These are phyloP conservation scores for Eulemur albifrons DNA, from an alignment of 2,797 vertebrate genomes.

Conservation along the genomic window DNA sequence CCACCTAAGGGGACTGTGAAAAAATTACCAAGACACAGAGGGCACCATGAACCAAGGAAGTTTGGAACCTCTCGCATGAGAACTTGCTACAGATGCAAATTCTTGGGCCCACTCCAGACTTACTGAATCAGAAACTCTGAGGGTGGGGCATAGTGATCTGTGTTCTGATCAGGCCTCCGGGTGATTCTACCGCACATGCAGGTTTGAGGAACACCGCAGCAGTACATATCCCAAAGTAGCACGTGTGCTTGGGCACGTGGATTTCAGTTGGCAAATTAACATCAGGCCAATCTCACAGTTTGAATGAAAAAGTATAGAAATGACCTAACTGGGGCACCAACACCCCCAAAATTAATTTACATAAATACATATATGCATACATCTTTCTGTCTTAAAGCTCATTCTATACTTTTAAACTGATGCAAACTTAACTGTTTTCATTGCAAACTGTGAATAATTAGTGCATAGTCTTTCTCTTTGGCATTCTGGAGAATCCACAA, in stretches of 20 bases:
- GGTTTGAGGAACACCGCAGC: not conserved
- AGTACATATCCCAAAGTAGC: not conserved
- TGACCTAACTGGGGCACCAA: not conserved
- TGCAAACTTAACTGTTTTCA: not conserved
- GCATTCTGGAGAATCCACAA: not conserved
- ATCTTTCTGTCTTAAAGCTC: not conserved
- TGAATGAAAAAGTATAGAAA: not conserved
- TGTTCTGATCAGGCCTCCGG: not conserved
- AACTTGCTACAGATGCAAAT: not conserved
- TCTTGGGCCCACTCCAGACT: not conserved
- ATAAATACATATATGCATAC: not conserved
- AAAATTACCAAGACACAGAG: not conserved
- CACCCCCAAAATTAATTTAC: not conserved
- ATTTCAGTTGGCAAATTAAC: conserved; percentile 19
- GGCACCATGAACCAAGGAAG: not conserved
- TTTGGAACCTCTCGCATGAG: not conserved
- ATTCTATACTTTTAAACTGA: conserved; percentile 7
- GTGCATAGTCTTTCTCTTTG: not conserved
- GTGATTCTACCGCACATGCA: not conserved
- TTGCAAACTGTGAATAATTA: not conserved
- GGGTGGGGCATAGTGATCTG: too few species aligned
- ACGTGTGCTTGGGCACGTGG: not conserved
- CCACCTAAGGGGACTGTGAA: not conserved
- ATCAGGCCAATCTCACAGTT: not conserved
- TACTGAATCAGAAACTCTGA: not conserved